Evolutionary conservation across 2,888 invertebrate species (phyloP).

Genomic region (Orthosia gothica): DNA sequence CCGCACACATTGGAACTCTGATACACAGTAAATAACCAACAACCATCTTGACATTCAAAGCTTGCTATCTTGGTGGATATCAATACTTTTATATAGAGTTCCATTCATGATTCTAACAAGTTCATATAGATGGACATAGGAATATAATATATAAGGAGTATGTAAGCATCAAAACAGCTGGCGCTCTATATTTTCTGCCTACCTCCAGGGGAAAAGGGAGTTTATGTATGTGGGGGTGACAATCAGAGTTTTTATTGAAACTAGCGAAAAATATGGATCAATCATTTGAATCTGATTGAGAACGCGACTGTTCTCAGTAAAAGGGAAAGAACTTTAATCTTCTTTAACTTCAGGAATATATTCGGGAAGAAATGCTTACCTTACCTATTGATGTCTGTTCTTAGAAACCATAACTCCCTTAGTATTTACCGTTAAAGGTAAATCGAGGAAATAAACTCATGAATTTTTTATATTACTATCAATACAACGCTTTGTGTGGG

Average conservation of each 20-base stretch:
- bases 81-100: too few species aligned
- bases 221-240: too few species aligned
- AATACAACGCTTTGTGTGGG: constrained; percentile 16
- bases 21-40: too few species aligned
- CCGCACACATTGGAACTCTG: too few species aligned
- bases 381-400: background rate
- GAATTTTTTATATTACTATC: constrained; percentile 23
- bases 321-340: background rate
- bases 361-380: background rate
- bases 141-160: too few species aligned
- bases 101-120: too few species aligned
- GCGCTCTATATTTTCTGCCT: too few species aligned
- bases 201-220: too few species aligned
- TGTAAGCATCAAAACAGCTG: too few species aligned
- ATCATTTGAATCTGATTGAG: background rate
- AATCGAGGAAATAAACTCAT: background rate
- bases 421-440: background rate
- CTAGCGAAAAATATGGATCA: background rate
- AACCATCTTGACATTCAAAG: too few species aligned
- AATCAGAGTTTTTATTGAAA: background rate
- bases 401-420: background rate
- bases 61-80: too few species aligned
- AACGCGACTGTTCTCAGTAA: background rate
- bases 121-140: too few species aligned
- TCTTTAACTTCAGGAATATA: background rate